Evolutionary conservation across 2,888 invertebrate genomes (phyloP).

Genomic region (Siphlonurus alternatus): DNA sequence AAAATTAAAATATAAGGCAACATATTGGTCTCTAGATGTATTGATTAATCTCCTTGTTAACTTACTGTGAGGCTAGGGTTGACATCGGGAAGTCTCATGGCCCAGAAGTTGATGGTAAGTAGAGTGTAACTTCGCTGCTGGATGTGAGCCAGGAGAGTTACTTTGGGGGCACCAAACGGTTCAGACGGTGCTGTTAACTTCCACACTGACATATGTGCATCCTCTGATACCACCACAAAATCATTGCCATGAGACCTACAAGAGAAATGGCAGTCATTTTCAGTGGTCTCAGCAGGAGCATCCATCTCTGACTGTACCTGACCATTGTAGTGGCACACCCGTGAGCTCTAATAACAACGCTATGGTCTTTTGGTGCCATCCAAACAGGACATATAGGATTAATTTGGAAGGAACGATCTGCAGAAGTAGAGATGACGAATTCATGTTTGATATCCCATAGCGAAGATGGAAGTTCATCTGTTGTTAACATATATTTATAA

Average conservation of each 20-base stretch:
- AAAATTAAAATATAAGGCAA: too few species aligned
- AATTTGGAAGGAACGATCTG: background rate
- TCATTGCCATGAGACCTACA: background rate
- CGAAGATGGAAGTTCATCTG: background rate
- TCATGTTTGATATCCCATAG: background rate
- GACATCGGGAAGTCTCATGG: background rate
- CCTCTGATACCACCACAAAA: background rate
- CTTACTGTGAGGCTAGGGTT: background rate
- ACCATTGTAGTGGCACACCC: background rate
- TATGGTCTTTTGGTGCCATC: background rate
- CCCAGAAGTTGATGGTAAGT: background rate
- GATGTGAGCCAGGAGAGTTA: background rate
- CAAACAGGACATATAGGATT: background rate
- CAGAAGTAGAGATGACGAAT: background rate
- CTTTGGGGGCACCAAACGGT: background rate
- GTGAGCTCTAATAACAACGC: background rate
- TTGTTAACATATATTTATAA: too few species aligned
- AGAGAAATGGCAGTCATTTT: too few species aligned
- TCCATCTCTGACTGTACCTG: too few species aligned
- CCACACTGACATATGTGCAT: background rate
- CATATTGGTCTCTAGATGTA: too few species aligned
- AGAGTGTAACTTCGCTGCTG: background rate
- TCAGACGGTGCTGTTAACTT: background rate
- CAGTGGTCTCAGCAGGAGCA: too few species aligned
- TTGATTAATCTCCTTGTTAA: too few species aligned